A percentile compares a stretch with the other conserved stretches of the same genome.
These are phyloP conservation scores for Paramisgurnus dabryanus DNA, from an alignment of 2,113 vertebrate species.

Conservation along the genomic window DNA sequence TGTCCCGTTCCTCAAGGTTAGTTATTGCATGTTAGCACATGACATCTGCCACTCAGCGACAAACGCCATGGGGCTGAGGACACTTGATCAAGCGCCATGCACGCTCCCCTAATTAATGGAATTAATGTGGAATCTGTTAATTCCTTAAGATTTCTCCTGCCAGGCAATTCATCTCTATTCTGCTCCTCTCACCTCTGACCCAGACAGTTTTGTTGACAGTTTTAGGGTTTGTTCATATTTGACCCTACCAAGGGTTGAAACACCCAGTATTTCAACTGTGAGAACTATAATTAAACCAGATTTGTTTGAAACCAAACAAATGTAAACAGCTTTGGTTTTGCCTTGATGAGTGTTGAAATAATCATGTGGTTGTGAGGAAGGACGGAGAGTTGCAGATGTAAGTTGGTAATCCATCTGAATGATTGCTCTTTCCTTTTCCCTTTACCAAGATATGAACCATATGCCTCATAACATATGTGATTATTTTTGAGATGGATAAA, in stretches of 20 bases:
- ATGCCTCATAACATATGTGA: constrained; percentile 57
- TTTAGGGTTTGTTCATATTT: no score
- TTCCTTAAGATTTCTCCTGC: constrained; percentile 68
- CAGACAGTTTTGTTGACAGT: neutral
- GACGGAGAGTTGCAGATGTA: constrained; percentile 46
- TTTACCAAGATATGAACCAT: constrained; percentile 44
- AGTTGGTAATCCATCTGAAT: constrained; percentile 49
- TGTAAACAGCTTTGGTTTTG: constrained; percentile 36
- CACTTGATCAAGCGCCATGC: constrained; percentile 69
- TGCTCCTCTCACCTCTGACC: constrained; percentile 62
- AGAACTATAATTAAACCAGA: no score
- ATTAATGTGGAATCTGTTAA: constrained; percentile 70
- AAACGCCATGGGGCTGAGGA: constrained; percentile 59
- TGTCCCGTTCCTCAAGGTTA: constrained; percentile 74
- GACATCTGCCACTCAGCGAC: constrained; percentile 75
- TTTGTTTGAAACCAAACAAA: neutral
- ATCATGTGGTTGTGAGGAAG: constrained; percentile 31
- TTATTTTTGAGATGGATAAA: constrained; percentile 29
- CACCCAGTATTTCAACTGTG: no score
- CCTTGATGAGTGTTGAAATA: constrained; percentile 4
- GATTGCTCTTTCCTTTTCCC: constrained; percentile 50
- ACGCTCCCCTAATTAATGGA: constrained; percentile 76
- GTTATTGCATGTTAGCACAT: constrained; percentile 80
- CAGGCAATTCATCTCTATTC: constrained; percentile 74
- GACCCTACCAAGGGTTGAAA: no score